Conservation (phyloP, 2,113 vertebrate species). For the Poecile atricapillus region DNA sequence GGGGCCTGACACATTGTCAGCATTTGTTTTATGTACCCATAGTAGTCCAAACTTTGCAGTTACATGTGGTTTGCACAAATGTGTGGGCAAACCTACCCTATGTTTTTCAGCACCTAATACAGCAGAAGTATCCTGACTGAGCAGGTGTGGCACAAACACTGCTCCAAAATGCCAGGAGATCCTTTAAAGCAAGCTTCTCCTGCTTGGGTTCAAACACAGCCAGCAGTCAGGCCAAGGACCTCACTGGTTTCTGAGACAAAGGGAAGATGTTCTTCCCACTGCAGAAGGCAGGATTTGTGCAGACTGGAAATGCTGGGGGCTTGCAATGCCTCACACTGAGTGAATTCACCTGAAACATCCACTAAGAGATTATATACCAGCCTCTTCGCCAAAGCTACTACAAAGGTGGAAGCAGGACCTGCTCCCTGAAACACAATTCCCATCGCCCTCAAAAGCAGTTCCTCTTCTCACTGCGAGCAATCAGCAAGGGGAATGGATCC, state of each 20-base stretch:
- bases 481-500: not conserved
- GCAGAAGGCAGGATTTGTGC: not conserved
- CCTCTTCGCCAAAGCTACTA: not conserved
- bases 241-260: not conserved
- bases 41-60: not conserved
- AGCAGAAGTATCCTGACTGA: not conserved
- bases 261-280: not conserved
- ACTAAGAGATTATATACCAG: accelerated
- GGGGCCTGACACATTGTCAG: not conserved
- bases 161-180: not conserved
- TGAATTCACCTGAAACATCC: not conserved
- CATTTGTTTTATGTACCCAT: not conserved
- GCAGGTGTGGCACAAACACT: not conserved
- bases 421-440: not conserved
- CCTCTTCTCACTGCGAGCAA: not conserved
- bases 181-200: not conserved
- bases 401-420: not conserved
- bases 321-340: not conserved
- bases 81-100: not conserved
- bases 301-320: not conserved
- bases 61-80: not conserved
- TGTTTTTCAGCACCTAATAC: not conserved
- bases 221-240: not conserved
- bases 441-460: not conserved
- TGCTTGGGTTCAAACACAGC: not conserved